Evolutionary conservation across 2,888 invertebrate species (phyloP), one percentile per base, ranked within the genome.

Genomic region (Vanessa cardui): DNA sequence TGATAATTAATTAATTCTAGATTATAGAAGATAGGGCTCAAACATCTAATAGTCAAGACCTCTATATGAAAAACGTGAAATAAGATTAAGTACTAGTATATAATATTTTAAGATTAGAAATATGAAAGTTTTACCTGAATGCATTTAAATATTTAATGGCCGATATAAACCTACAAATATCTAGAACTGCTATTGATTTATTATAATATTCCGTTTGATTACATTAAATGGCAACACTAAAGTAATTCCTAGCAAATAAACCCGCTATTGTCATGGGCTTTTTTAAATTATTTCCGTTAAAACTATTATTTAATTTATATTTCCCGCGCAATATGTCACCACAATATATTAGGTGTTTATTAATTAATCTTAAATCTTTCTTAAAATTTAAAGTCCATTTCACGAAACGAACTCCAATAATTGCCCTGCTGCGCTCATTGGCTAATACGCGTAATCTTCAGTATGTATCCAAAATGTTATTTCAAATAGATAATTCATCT

Each of bases 251-350:
- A 54, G 31, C 18, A 64, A 56, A 47, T 44, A 39, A 26, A 73
- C 74, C 68, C 59, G 66, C 80, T 81, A 81, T 81, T 81, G 82
- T 81, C 81, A 72, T 77, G 70, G 71, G 63, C 61, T 62, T 49
- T 39, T 3, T 33, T 1, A 16, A 54, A 26, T 31, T 4, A 54
- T 21, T 18, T 49, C 18, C 9, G 49, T 49, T 9, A 3, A 39
- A 49, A 16, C 16, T 54, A 21, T 7, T 54, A 5, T 54, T n/a
- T 54, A 15, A 31, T n/a, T 31, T 26, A 54, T 54, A 21, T 21
- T 31, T 54, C 26, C 31, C n/a, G 26, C 16, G 26, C 52, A 26
- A 54, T 16, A 16, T 31, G 26, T 31, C 8, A 54, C 52, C 16
- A 54, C 31, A 54, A 49, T 20, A 49, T 21, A 15, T 15, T 31